phyloP scores from a whole-genome alignment of 2,113 vertebrate species.

The Anser cygnoides region DNA sequence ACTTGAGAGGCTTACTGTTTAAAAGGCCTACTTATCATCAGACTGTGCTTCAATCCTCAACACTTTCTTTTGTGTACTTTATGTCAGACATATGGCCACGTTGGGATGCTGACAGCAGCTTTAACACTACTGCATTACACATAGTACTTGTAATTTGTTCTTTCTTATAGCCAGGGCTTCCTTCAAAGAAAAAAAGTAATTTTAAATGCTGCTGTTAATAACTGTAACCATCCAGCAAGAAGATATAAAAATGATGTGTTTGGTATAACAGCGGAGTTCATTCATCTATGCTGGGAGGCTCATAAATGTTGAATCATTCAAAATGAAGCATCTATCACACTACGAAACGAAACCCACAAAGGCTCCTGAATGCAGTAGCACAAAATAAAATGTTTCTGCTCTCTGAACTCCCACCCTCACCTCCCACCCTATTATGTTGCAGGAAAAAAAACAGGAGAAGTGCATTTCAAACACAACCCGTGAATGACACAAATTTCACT shows the following conservation, averaged over 20 bases:
- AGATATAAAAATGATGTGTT: conserved; percentile 1
- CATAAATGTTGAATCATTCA: not conserved
- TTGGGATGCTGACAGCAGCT: conserved; percentile 59
- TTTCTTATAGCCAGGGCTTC: not conserved
- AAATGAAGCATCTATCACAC: not conserved
- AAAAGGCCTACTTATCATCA: conserved; percentile 8
- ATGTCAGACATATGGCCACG: conserved; percentile 53
- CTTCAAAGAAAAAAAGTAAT: conserved; percentile 39
- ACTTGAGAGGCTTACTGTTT: conserved; percentile 45
- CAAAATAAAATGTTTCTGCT: conserved; percentile 1
- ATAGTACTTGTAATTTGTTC: conserved; percentile 31
- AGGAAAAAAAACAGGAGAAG: not conserved
- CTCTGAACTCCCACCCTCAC: not conserved
- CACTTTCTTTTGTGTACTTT: conserved; percentile 56
- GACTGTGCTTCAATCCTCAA: conserved; percentile 41
- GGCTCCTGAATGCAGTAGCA: not conserved
- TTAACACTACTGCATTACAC: conserved; percentile 23
- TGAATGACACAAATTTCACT: not conserved
- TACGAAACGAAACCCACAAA: not conserved
- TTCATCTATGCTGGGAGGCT: not conserved
- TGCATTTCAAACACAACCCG: not conserved
- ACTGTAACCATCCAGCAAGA: not conserved
- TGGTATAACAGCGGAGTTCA: not conserved
- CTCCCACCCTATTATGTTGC: not conserved
- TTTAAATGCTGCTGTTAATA: conserved; percentile 53